These are phyloP conservation scores for Miichthys miiuy DNA, from an alignment of 2,797 vertebrate species.

Conservation along the genomic window DNA sequence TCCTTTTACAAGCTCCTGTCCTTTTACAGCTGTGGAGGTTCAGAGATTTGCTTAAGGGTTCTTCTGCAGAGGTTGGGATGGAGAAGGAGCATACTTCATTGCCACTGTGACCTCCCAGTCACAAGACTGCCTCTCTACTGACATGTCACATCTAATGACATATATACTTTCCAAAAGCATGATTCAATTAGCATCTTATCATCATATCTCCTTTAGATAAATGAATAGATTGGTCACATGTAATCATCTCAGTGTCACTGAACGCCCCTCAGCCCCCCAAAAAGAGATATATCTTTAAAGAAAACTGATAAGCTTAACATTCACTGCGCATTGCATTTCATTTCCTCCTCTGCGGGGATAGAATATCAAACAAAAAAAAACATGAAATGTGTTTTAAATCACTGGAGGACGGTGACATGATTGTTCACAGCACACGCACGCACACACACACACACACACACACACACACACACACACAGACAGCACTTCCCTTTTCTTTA, in stretches of 20 bases:
- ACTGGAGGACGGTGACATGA: constrained; percentile 67
- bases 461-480: constrained; percentile 11
- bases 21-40: not conserved
- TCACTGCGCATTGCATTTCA: constrained; percentile 60
- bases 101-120: constrained; percentile 2
- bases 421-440: constrained; percentile 52
- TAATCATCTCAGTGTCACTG: constrained; percentile 36
- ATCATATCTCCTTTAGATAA: constrained; percentile 35
- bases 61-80: constrained; percentile 2
- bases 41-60: constrained; percentile 14
- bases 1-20: not conserved
- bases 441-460: constrained; percentile 31
- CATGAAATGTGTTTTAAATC: constrained; percentile 76
- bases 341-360: constrained; percentile 61
- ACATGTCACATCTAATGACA: constrained; percentile 15
- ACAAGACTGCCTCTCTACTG: not conserved
- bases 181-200: constrained; percentile 50
- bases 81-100: not conserved
- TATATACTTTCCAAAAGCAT: constrained; percentile 15
- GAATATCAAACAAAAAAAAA: constrained; percentile 68
- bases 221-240: constrained; percentile 54
- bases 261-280: not conserved
- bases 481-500: constrained; percentile 65
- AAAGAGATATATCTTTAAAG: constrained; percentile 47
- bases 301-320: constrained; percentile 55